phyloP scores from a whole-genome alignment of 1,140 invertebrate species.

The Helicorthomorpha holstii region DNA sequence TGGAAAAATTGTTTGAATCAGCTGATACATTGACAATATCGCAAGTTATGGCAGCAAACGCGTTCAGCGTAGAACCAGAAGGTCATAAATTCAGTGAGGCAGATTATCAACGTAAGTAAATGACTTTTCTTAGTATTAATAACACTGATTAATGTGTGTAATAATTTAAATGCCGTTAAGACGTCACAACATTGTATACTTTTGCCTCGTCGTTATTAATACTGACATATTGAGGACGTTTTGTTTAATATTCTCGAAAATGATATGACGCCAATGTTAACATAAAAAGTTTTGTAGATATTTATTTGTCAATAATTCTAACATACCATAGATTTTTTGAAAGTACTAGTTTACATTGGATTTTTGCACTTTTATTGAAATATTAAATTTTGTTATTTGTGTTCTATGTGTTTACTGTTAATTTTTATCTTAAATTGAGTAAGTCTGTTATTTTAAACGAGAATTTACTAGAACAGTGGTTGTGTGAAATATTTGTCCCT shows the following conservation, averaged over 20 bases:
- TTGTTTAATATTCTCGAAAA: not conserved
- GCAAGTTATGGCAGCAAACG: slow-evolving; percentile 22
- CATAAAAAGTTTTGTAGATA: not conserved
- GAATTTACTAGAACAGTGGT: too few relatives aligned
- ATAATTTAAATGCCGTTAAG: not conserved
- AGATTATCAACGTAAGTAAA: slow-evolving; percentile 21
- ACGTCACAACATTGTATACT: not conserved
- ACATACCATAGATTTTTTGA: too few relatives aligned
- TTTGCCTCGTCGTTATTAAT: not conserved
- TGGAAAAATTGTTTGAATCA: slow-evolving; percentile 53
- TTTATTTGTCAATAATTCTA: too few relatives aligned
- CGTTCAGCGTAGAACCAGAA: not conserved
- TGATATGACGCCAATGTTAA: not conserved
- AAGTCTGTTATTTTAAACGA: too few relatives aligned
- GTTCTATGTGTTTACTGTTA: too few relatives aligned
- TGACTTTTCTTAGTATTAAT: not conserved
- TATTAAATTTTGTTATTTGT: too few relatives aligned
- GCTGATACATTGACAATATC: slow-evolving; percentile 28
- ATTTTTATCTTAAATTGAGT: too few relatives aligned
- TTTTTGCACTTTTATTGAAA: too few relatives aligned
- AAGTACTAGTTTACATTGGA: too few relatives aligned
- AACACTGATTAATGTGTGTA: not conserved
- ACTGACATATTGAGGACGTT: not conserved
- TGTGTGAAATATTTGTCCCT: too few relatives aligned
- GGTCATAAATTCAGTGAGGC: slow-evolving; percentile 16